Evolutionary conservation across 2,113 vertebrate species (phyloP).

Genomic region (Cebus imitator): DNA sequence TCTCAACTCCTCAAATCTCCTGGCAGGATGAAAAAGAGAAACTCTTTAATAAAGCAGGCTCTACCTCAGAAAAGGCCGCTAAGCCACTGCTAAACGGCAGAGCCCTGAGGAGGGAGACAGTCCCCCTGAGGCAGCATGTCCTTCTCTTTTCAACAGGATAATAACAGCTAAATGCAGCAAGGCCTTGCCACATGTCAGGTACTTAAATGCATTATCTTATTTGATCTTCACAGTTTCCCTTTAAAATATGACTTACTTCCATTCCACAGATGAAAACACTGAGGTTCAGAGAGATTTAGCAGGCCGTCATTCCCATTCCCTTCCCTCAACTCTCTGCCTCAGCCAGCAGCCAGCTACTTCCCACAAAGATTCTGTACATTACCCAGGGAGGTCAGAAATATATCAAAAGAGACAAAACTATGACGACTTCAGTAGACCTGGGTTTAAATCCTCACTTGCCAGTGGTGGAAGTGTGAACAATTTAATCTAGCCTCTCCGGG

Average conservation of each 20-base stretch:
- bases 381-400: neutral
- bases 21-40: constrained; percentile 16
- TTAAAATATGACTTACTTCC: neutral
- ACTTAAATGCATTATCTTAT: neutral
- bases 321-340: neutral
- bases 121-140: fast-evolving
- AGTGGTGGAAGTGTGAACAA: neutral
- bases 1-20: constrained; percentile 60
- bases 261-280: neutral
- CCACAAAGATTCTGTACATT: neutral
- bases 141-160: neutral
- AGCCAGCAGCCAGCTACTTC: neutral
- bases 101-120: neutral
- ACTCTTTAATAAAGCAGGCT: neutral
- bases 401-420: neutral
- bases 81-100: neutral
- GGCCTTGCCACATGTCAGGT: fast-evolving
- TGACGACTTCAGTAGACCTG: neutral
- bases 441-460: neutral
- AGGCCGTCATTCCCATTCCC: neutral
- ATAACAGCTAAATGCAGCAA: neutral
- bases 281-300: neutral
- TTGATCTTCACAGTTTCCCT: neutral
- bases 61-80: neutral
- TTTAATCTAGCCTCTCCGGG: neutral